Evolutionary conservation across 2,113 vertebrate genomes (phyloP).

Genomic region (Chamaea fasciata): DNA sequence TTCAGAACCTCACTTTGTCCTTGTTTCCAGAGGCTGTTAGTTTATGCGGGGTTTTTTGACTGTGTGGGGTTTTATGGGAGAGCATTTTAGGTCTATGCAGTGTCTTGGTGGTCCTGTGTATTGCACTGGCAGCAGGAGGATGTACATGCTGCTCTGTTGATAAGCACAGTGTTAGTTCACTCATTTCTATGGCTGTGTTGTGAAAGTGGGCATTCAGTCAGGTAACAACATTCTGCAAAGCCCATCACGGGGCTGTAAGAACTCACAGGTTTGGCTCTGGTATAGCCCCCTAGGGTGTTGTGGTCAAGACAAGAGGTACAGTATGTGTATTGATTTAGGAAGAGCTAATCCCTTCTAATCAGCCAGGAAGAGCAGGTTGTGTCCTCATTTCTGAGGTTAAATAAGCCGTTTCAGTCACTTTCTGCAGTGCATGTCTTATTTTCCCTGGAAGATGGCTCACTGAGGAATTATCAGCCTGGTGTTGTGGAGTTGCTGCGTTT

Average conservation of each 20-base stretch:
- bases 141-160: background rate
- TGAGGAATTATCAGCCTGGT: background rate
- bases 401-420: background rate
- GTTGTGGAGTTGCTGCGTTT: background rate
- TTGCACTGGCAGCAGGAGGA: background rate
- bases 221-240: background rate
- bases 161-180: background rate
- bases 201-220: background rate
- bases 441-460: background rate
- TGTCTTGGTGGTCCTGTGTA: background rate
- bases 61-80: background rate
- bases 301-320: background rate
- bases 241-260: background rate
- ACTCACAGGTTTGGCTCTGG: background rate
- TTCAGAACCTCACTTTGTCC: background rate
- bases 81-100: background rate
- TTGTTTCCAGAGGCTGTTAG: background rate
- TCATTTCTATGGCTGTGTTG: background rate
- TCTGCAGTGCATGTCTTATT: background rate
- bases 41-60: background rate
- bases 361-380: background rate
- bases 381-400: background rate
- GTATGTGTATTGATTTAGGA: background rate
- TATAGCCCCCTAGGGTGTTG: background rate
- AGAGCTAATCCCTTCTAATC: background rate